These are phyloP conservation scores for Coregonus clupeaformis DNA, from an alignment of 2,113 vertebrate species.

Conservation along the genomic window DNA sequence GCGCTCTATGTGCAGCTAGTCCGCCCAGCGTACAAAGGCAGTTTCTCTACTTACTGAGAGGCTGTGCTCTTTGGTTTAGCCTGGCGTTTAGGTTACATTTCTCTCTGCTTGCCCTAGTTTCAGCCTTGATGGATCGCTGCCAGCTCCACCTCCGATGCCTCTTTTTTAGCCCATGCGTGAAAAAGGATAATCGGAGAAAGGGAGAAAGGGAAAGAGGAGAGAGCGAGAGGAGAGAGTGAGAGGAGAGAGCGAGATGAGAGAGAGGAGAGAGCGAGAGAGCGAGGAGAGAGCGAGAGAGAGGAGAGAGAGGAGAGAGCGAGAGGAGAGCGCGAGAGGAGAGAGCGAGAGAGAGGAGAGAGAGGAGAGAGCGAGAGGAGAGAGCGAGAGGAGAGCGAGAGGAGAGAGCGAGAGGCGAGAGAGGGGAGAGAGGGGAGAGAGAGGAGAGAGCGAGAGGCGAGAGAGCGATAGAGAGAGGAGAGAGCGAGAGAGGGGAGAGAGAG, in stretches of 20 bases:
- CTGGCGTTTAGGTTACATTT: background rate
- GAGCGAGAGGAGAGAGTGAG: background rate
- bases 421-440: too few species aligned
- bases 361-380: too few species aligned
- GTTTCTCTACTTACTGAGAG: conserved; percentile 1
- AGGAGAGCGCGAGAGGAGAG: too few species aligned
- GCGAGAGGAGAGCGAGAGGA: too few species aligned
- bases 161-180: conserved; percentile 11
- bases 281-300: background rate
- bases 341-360: too few species aligned
- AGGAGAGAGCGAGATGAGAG: too few species aligned
- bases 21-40: background rate
- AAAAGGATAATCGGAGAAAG: background rate
- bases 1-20: background rate
- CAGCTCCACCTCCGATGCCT: conserved; percentile 8
- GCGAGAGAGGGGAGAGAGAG: too few species aligned
- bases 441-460: too few species aligned
- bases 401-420: too few species aligned
- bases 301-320: too few species aligned
- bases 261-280: too few species aligned
- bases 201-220: background rate
- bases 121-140: conserved; percentile 3
- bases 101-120: conserved; percentile 12
- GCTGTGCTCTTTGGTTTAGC: background rate
- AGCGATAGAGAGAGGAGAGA: too few species aligned